Percentiles rank a stretch among this genome's conserved stretches.
phyloP scores from a whole-genome alignment of 2,797 vertebrate genomes.

The Hippopotamyrus pictus region DNA sequence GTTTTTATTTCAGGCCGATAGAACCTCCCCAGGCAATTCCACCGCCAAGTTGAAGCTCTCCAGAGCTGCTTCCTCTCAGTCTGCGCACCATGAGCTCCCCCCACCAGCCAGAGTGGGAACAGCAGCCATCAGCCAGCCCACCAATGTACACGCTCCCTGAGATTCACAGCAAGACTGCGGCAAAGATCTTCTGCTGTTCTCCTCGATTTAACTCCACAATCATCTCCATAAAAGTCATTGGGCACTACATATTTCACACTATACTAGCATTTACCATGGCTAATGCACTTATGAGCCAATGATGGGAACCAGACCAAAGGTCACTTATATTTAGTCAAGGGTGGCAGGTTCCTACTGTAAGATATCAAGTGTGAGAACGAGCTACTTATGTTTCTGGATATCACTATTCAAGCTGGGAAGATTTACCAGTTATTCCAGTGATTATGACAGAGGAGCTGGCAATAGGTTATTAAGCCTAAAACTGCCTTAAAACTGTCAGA shows the following conservation, averaged over 20 bases:
- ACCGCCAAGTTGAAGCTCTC: not conserved
- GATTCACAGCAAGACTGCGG: not conserved
- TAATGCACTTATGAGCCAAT: not conserved
- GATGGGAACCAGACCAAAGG: not conserved
- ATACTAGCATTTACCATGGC: not conserved
- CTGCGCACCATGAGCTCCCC: not conserved
- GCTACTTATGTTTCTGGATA: not conserved
- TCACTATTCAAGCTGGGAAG: not conserved
- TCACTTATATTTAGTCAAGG: not conserved
- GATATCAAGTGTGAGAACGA: not conserved
- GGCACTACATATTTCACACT: not conserved
- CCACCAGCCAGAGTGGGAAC: not conserved
- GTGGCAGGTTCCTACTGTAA: not conserved
- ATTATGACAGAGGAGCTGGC: not conserved
- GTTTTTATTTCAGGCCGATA: not conserved
- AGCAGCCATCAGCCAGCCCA: not conserved
- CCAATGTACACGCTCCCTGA: not conserved
- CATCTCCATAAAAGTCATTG: constrained; percentile 1
- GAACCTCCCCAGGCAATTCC: not conserved
- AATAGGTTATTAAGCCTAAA: not conserved
- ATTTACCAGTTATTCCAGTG: not conserved
- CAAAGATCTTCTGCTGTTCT: not conserved
- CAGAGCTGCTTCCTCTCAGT: not conserved
- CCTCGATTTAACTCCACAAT: not conserved
- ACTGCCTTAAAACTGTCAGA: not conserved